Percentiles rank a stretch among this genome's conserved stretches.
These are phyloP conservation scores for Carcharodon carcharias DNA, from an alignment of 2,797 vertebrate species.

Conservation along the genomic window DNA sequence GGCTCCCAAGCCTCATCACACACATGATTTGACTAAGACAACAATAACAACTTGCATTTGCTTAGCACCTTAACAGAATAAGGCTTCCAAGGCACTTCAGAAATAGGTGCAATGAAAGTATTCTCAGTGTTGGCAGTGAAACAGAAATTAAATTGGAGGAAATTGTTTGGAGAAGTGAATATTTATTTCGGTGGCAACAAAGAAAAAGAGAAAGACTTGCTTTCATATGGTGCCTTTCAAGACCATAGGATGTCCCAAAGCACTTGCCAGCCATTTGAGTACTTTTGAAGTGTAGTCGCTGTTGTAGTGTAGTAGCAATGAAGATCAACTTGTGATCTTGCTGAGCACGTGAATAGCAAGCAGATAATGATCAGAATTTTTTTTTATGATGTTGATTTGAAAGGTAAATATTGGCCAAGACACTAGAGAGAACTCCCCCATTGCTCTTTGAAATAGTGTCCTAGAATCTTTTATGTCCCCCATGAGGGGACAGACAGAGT, in stretches of 20 bases:
- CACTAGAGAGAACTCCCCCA: neutral
- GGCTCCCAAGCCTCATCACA: neutral
- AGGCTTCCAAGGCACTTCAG: neutral
- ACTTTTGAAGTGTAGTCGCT: neutral
- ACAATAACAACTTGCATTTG: neutral
- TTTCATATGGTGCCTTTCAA: neutral
- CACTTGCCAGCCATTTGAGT: neutral
- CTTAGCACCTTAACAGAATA: neutral
- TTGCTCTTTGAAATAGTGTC: neutral
- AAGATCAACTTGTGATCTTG: neutral
- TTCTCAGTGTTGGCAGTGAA: neutral
- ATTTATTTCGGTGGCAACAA: neutral
- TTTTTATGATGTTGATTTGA: neutral
- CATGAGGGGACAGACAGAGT: neutral
- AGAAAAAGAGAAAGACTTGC: neutral
- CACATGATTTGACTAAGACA: neutral
- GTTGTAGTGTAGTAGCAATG: neutral
- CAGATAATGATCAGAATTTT: neutral
- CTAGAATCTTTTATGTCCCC: neutral
- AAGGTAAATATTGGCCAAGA: neutral
- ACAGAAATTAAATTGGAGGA: neutral
- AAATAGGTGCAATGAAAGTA: neutral
- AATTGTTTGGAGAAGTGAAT: neutral
- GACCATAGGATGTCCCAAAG: neutral
- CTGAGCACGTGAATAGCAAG: neutral